These are phyloP conservation scores for Psittacula derbiana DNA, from an alignment of 2,797 vertebrate genomes.

Conservation along the genomic window DNA sequence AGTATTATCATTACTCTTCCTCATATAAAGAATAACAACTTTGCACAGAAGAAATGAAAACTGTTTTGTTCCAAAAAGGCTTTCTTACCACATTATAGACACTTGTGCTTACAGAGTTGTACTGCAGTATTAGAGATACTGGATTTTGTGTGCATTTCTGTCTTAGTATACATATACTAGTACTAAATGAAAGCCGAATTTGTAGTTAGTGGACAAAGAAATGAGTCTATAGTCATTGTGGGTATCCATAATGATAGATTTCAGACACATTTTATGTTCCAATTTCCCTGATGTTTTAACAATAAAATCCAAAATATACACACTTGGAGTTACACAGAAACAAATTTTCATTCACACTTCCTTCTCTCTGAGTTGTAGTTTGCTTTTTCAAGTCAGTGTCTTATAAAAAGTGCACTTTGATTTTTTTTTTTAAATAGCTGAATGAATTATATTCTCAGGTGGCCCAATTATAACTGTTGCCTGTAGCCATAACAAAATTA, in stretches of 20 bases:
- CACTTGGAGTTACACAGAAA: not conserved
- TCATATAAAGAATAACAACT: not conserved
- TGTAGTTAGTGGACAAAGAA: not conserved
- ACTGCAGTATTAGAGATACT: not conserved
- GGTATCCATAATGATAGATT: not conserved
- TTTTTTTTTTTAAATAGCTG: conserved; percentile 43
- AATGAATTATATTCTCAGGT: conserved; percentile 70
- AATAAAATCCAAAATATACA: not conserved
- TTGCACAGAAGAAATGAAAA: not conserved
- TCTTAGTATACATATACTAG: not conserved
- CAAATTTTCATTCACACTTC: not conserved
- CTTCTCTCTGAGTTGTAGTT: not conserved
- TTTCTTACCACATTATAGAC: not conserved
- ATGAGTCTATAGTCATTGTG: not conserved
- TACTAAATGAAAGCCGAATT: not conserved
- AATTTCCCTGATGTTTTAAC: not conserved
- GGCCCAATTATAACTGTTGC: conserved; percentile 71
- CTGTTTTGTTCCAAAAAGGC: not conserved
- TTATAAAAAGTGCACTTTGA: conserved; percentile 26
- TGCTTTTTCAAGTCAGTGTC: conserved; percentile 11
- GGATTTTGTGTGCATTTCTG: not conserved
- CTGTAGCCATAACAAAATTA: conserved; percentile 68
- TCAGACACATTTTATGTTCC: not conserved
- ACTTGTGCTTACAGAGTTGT: not conserved
- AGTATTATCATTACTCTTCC: not conserved